phyloP scores from a whole-genome alignment of 2,888 invertebrate species.

The Mythimna ferrago region DNA sequence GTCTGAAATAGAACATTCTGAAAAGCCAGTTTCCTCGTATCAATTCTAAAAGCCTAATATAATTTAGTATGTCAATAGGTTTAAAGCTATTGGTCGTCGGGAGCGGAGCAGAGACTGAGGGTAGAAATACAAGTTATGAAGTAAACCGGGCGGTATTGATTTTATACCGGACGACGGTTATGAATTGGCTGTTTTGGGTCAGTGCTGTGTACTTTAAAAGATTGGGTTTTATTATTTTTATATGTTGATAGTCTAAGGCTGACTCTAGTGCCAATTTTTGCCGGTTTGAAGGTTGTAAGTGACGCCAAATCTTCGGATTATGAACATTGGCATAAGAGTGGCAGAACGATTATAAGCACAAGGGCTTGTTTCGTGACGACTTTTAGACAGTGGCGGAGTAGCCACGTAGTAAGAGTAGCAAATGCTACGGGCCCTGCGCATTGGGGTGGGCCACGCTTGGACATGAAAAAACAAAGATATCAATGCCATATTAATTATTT shows the following conservation, averaged over 20 bases:
- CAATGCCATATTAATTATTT: too few species aligned
- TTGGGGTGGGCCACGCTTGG: too few species aligned
- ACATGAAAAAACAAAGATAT: too few species aligned
- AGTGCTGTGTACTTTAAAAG: background rate
- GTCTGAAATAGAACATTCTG: background rate
- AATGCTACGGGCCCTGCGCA: too few species aligned
- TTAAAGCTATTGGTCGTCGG: conserved; percentile 40
- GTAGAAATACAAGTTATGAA: conserved; percentile 74
- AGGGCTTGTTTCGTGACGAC: too few species aligned
- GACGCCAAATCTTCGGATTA: too few species aligned
- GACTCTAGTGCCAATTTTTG: background rate
- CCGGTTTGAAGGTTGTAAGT: background rate
- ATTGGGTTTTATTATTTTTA: too few species aligned
- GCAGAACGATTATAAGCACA: too few species aligned
- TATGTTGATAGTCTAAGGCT: too few species aligned
- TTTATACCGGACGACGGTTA: conserved; percentile 55
- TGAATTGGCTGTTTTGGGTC: conserved; percentile 1
- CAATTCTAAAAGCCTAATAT: conserved; percentile 31
- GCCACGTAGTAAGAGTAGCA: too few species aligned
- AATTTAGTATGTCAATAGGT: conserved; percentile 46
- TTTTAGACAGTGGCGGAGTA: too few species aligned
- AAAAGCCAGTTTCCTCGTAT: conserved; percentile 2
- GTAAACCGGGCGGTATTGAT: conserved; percentile 75
- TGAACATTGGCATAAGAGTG: too few species aligned
- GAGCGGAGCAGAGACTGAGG: conserved; percentile 12